Percentiles rank a stretch among this genome's conserved stretches.
These are phyloP conservation scores for Parauchenoglanis ngamensis DNA, from an alignment of 2,797 vertebrate genomes.

Conservation along the genomic window DNA sequence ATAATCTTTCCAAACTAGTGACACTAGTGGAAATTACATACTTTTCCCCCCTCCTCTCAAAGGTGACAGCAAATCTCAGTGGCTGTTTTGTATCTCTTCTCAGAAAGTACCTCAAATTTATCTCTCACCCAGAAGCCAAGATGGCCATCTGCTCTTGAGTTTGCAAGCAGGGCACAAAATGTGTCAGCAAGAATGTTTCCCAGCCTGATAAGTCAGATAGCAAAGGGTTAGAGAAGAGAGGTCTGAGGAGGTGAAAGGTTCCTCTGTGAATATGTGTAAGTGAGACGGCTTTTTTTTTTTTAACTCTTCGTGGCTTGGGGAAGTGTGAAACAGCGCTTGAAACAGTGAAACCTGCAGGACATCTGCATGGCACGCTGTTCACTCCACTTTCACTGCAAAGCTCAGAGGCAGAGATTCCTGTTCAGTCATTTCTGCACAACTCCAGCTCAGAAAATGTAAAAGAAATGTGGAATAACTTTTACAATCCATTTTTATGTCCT, in stretches of 20 bases:
- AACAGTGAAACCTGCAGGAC: neutral
- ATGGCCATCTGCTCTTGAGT: conserved; percentile 56
- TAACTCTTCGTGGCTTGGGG: neutral
- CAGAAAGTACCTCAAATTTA: conserved; percentile 12
- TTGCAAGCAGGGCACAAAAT: conserved; percentile 66
- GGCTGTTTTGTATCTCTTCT: conserved; percentile 10
- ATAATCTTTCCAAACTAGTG: conserved; percentile 3
- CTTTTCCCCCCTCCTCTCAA: neutral
- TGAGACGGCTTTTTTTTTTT: conserved; percentile 44
- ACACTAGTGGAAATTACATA: neutral
- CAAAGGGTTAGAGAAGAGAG: conserved; percentile 66
- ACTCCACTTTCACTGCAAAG: neutral
- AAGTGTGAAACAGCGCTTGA: neutral
- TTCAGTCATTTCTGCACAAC: neutral
- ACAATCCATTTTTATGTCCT: neutral
- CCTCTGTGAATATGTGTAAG: conserved; percentile 64
- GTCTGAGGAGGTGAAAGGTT: conserved; percentile 67
- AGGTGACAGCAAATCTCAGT: neutral
- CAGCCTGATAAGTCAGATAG: conserved; percentile 79
- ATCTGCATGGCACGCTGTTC: neutral
- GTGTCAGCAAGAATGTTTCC: conserved; percentile 77
- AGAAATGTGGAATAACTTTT: neutral
- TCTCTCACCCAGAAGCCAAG: neutral
- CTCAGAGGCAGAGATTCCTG: conserved; percentile 7
- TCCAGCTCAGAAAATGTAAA: neutral